These are phyloP conservation scores for Protobothrops flavoviridis DNA, from an alignment of 2,113 vertebrate genomes.

Conservation along the genomic window DNA sequence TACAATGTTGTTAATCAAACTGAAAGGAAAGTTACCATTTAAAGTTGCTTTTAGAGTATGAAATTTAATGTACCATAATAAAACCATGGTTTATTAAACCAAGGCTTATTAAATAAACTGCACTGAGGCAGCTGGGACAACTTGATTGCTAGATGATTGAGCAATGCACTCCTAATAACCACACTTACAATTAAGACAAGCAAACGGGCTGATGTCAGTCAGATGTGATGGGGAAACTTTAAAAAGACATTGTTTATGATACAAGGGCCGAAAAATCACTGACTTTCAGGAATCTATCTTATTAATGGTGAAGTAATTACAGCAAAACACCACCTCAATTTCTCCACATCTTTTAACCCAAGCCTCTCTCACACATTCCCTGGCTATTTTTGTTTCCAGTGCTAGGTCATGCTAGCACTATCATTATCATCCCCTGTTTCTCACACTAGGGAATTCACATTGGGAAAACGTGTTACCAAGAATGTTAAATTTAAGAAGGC, in stretches of 20 bases:
- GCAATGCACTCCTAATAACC: neutral
- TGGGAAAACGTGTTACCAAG: slow-evolving; percentile 21
- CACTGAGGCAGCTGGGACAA: neutral
- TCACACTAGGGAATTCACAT: neutral
- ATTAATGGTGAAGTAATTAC: slow-evolving; percentile 45
- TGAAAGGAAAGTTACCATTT: neutral
- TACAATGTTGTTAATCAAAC: neutral
- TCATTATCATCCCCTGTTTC: slow-evolving; percentile 18
- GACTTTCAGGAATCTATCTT: slow-evolving; percentile 34
- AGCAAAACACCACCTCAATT: slow-evolving; percentile 8
- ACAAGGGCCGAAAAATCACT: slow-evolving; percentile 46
- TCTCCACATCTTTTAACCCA: slow-evolving; percentile 42
- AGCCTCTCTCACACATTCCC: neutral
- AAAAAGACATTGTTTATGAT: neutral
- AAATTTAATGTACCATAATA: neutral
- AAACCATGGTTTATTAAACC: neutral
- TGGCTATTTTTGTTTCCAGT: slow-evolving; percentile 42
- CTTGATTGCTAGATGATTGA: neutral
- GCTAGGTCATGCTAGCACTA: slow-evolving; percentile 24
- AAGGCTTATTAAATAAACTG: neutral
- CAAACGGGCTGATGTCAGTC: neutral
- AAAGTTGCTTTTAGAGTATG: neutral
- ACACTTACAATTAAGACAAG: neutral
- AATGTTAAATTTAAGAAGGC: neutral
- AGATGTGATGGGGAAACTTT: neutral